Evolutionary conservation across 2,888 invertebrate genomes (phyloP).

Genomic region (Ephialtes manifestator): DNA sequence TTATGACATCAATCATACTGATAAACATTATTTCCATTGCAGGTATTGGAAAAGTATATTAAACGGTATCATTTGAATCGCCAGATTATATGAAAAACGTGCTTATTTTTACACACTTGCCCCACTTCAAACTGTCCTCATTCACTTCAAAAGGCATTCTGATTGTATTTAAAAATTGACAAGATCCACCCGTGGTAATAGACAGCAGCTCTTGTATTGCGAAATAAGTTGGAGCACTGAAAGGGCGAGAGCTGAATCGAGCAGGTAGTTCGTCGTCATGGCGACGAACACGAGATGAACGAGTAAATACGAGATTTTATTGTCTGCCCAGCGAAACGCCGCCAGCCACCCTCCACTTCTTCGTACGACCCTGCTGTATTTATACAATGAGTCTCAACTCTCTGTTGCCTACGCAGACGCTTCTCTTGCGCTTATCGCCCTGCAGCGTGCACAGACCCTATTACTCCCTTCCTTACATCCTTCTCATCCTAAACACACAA

Average conservation of each 20-base stretch:
- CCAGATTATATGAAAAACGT: neutral
- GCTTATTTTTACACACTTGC: neutral
- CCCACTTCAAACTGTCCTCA: constrained; percentile 26
- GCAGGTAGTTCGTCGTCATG: constrained; percentile 61
- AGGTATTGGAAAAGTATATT: neutral
- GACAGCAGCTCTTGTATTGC: neutral
- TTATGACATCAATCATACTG: no score
- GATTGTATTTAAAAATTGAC: constrained; percentile 49
- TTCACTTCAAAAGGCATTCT: neutral
- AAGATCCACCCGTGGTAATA: constrained; percentile 12
- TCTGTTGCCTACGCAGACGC: neutral
- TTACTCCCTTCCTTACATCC: neutral
- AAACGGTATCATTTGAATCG: neutral
- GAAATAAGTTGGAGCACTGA: constrained; percentile 20
- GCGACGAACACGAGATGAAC: constrained; percentile 62
- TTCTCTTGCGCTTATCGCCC: neutral
- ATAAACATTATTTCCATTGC: neutral
- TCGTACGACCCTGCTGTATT: constrained; percentile 1
- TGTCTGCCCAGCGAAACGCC: constrained; percentile 54
- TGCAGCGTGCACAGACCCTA: constrained; percentile 2
- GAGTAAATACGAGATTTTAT: constrained; percentile 67
- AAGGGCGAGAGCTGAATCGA: constrained; percentile 15
- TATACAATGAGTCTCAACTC: constrained; percentile 21
- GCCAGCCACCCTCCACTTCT: neutral
- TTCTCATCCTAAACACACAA: constrained; percentile 31